phyloP scores from a whole-genome alignment of 2,888 invertebrate genomes.

The Ophraella communa region DNA sequence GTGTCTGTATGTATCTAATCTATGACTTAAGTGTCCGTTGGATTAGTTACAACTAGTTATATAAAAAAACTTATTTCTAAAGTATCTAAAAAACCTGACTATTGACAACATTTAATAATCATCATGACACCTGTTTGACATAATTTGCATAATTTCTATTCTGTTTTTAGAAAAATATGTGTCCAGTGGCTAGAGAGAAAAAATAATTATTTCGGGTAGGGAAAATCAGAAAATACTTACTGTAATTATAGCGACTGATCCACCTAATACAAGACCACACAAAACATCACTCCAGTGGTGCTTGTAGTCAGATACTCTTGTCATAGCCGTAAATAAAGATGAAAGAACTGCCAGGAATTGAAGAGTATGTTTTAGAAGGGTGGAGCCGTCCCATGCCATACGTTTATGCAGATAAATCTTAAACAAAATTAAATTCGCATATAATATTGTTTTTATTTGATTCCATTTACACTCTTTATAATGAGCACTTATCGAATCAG shows the following conservation, averaged over 20 bases:
- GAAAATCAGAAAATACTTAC: slow-evolving; percentile 65
- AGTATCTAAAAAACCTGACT: too few relatives aligned
- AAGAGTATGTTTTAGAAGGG: slow-evolving; percentile 81
- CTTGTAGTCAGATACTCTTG: slow-evolving; percentile 93
- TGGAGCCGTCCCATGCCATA: slow-evolving; percentile 81
- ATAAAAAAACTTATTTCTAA: too few relatives aligned
- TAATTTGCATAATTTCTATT: too few relatives aligned
- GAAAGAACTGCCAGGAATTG: slow-evolving; percentile 82
- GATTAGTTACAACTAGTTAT: too few relatives aligned
- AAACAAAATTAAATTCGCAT: slow-evolving; percentile 22
- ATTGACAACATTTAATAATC: too few relatives aligned
- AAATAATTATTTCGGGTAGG: too few relatives aligned
- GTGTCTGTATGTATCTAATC: too few relatives aligned
- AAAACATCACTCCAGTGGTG: slow-evolving; percentile 98
- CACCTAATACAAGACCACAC: slow-evolving; percentile 77
- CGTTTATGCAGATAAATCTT: slow-evolving; percentile 89
- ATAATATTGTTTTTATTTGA: too few relatives aligned
- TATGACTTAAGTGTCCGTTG: too few relatives aligned
- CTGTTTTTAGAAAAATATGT: too few relatives aligned
- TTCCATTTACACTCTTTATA: neutral
- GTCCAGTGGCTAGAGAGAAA: too few relatives aligned
- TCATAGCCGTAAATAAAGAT: slow-evolving; percentile 88
- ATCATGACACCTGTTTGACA: too few relatives aligned
- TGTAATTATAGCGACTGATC: slow-evolving; percentile 71
- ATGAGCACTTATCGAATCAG: neutral